Evolutionary conservation across 2,797 vertebrate species (phyloP), one percentile per base, ranked within the genome.

Genomic region (Hyperoplus immaculatus): DNA sequence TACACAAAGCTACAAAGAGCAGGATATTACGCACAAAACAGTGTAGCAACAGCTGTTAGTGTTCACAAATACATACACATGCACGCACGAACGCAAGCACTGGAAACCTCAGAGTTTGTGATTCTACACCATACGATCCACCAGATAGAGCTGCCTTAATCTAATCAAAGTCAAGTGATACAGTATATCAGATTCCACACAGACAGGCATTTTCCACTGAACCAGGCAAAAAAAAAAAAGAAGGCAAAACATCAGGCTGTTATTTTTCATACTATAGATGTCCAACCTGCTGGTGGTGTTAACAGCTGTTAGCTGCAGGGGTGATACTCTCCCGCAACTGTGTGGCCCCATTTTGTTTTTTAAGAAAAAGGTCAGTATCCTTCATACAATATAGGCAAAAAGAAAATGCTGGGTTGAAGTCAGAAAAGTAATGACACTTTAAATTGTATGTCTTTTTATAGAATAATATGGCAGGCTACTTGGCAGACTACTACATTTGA

Each of bases 301-400:
- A 85, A 70, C 93, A 94, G 93, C 89, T 94, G 93, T 85, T 65
- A 81, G 84, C 91, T 84, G 89, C 91, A 88, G 91, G 92, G 85
- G 77, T 51, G 79, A 76, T 18, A 61, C 77, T 77, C 59, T 77
- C 90, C 81, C 78, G 82, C 84, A 66, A 92, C 74, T 83, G 56
- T 59, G 69, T 51, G 61, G 56, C 84, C 78, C 76, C 70, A 51
- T 63, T 46, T 4, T 84, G 69, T 78, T 84, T 80, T 73, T 77
- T 47, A 82, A 59, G 69, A 78, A 78, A 78, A 78, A 60, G 16
- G 50, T 63, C 61, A 65, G n/a, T 53, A 59, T 58, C 72, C 64
- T 65, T 79, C 18, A 67, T 77, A 68, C 60, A 76, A 71, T 75
- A 67, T 60, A 77, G 41, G 39, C 38, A 14, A 11, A 66, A 67